phyloP scores from a whole-genome alignment of 2,797 vertebrate species.

The Cygnus olor region DNA sequence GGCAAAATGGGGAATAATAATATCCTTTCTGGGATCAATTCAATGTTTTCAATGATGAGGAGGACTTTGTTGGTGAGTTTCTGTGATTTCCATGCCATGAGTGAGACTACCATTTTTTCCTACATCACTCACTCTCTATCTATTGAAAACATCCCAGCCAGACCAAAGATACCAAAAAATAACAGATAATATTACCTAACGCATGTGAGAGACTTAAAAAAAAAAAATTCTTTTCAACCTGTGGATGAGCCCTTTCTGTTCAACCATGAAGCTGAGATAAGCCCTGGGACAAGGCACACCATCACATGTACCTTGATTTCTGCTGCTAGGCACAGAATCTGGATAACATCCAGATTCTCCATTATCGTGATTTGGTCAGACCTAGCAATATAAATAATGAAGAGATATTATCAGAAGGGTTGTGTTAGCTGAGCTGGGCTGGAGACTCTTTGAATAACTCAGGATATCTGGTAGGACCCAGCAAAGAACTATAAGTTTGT shows the following conservation, averaged over 20 bases:
- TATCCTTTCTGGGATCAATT: not conserved
- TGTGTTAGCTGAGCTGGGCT: not conserved
- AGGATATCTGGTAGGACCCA: not conserved
- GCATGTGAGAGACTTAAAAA: not conserved
- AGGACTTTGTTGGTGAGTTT: not conserved
- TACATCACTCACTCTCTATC: not conserved
- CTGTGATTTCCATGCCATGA: not conserved
- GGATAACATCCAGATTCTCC: not conserved
- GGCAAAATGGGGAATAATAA: conserved; percentile 1
- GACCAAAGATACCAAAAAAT: not conserved
- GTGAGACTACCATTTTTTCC: not conserved
- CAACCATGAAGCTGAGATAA: not conserved
- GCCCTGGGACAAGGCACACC: too few relatives aligned
- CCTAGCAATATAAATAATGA: not conserved
- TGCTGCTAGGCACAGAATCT: not conserved
- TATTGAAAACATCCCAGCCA: not conserved
- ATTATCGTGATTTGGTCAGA: not conserved
- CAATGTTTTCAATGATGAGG: not conserved
- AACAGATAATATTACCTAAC: not conserved
- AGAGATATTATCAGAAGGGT: not conserved
- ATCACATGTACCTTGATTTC: not conserved
- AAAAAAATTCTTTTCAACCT: not conserved
- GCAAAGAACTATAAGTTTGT: not conserved
- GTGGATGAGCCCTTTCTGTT: not conserved
- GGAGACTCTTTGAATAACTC: not conserved